Evolutionary conservation across 2,113 vertebrate species (phyloP), one percentile per base, ranked within the genome.

Genomic region (Brachyistius frenatus): DNA sequence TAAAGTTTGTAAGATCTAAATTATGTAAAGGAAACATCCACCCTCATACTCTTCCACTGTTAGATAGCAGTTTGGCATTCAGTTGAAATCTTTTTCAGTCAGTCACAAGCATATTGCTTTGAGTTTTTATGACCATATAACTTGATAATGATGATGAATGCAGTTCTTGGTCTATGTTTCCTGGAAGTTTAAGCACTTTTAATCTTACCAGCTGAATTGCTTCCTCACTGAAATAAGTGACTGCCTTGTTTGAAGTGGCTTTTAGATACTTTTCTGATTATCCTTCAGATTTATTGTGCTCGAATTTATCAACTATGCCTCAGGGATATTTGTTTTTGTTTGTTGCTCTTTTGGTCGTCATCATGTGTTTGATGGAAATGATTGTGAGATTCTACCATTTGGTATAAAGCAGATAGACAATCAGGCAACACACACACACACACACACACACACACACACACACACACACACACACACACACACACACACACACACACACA

Each of bases 361-460:
- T 35, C 1, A 14, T 32, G 32, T 60, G 47, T 7, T 62, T 57
- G 1, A 15, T 37, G 0, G 37, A 50, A 41, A 52, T 44, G 2
- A 32, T 31, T 14, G 61, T 52, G 15, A 52, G 15, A 54, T 49
- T 37, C 4, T 9, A 35, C 0, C 5, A 13, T 23, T 16, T 9
- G 14, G 7, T 46, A 9, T 46, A 9, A 37, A 6, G 7, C 2
- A 11, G 41, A 60, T 5, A 62, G 33, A 53, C 11, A 66, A 57
- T 50, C 13, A 73, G 35, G 16, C 10, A 52, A 61, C 10, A 44
- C 16, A 23, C 56, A 62, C n/a, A 52, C 1, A 54, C 13, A 57
- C 63, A 81, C 50, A 66, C 2, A 71, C 3, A 79, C 69, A 32
- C 35, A 92, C 90, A n/a, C 63, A 81, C 50, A 66, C 2, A 71